Evolutionary conservation across 2,797 vertebrate species (phyloP).

Genomic region (Poecile montanus): DNA sequence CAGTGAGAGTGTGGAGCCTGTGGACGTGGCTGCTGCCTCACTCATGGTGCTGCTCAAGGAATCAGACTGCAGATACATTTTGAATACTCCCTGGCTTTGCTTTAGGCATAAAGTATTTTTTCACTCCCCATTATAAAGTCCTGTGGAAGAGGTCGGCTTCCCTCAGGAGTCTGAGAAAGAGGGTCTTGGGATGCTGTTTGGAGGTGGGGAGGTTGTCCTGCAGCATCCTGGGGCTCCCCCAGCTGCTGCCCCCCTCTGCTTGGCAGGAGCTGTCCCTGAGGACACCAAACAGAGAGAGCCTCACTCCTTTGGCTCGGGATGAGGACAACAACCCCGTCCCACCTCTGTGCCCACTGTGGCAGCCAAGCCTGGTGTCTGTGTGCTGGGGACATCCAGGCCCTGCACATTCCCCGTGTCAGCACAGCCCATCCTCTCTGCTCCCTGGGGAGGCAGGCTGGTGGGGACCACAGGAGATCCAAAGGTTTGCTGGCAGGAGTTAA

Average conservation of each 20-base stretch:
- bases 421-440: accelerated
- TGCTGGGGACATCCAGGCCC: neutral
- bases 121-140: accelerated
- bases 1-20: neutral
- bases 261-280: neutral
- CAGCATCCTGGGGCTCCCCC: neutral
- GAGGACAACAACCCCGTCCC: neutral
- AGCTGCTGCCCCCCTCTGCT: neutral
- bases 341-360: accelerated
- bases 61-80: neutral
- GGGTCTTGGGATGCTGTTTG: neutral
- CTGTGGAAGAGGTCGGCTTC: accelerated
- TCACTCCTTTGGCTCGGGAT: no score
- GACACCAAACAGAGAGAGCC: neutral
- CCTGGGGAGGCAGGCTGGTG: accelerated
- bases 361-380: accelerated
- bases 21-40: neutral
- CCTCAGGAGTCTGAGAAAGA: neutral
- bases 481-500: neutral
- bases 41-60: neutral
- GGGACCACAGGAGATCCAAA: neutral
- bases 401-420: accelerated
- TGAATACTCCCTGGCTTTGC: neutral
- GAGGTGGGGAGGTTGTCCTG: neutral
- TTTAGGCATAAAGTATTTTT: neutral